Evolutionary conservation across 2,113 vertebrate genomes (phyloP).

Genomic region (Bungarus multicinctus): DNA sequence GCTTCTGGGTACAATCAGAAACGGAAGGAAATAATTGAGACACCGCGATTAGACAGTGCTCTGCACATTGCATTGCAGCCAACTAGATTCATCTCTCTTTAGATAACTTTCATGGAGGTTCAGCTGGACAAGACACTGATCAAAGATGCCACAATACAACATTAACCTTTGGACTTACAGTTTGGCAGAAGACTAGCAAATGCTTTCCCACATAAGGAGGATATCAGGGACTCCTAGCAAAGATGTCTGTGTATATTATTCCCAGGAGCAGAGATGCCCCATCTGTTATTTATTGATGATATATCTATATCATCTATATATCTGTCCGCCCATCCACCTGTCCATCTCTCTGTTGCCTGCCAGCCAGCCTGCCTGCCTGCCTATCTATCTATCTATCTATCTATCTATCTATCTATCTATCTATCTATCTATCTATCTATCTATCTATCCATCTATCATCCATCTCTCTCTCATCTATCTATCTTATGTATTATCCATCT

Average conservation of each 20-base stretch:
- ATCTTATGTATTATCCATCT: too few relatives aligned
- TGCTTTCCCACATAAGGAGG: not conserved
- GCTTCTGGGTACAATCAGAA: slow-evolving; percentile 22
- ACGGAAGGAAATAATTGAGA: not conserved
- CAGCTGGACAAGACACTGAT: not conserved
- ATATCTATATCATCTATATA: too few relatives aligned
- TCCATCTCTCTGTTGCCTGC: too few relatives aligned
- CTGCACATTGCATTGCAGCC: not conserved
- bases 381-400: too few relatives aligned
- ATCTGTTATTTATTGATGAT: not conserved
- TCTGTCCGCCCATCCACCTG: too few relatives aligned
- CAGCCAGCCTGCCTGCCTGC: too few relatives aligned
- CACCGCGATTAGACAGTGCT: not conserved
- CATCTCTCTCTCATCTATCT: too few relatives aligned
- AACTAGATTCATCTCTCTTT: not conserved
- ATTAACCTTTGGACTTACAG: not conserved
- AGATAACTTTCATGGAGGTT: not conserved
- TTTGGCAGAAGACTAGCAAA: not conserved
- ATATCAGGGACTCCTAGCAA: not conserved
- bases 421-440: too few relatives aligned
- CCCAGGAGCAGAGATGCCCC: not conserved
- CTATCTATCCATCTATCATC: too few relatives aligned
- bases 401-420: too few relatives aligned
- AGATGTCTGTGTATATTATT: not conserved
- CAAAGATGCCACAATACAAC: not conserved